Evolutionary conservation across 2,888 invertebrate species (phyloP), one percentile per base, ranked within the genome.

Genomic region (Conistra vaccinii): DNA sequence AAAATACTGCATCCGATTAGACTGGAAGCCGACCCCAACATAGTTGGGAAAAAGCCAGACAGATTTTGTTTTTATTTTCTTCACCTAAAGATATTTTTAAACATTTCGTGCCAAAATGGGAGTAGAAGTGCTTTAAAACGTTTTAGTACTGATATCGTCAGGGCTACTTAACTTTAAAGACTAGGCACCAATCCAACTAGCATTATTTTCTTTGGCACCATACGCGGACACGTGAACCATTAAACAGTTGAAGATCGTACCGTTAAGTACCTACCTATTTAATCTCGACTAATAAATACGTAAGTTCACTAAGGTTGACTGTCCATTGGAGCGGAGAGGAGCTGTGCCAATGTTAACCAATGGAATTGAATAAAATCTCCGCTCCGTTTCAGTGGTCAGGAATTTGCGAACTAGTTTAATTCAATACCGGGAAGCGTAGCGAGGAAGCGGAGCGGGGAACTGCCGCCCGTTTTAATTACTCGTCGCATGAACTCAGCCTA

Each of bases 141-240:
- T 71, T 70, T 69, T 26, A 70, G 6, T 32, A 35, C 55, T 23
- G 26, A 53, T 57, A 65, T 53, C 63, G 7, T 53, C 70, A 70
- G 26, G 61, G 39, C n/a, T 26, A n/a, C 32, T 62, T 61, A 51
- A 57, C 26, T 78, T 73, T 58, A 20, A 57, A 45, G 7, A 57
- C 42, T 78, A 72, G 78, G 79, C 79, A 67, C 10, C 23, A 53
- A 23, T 63, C 63, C 62, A 73, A 73, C 9, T 48, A 14, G 23
- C 3, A 53, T 69, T 63, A 12, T 68, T 73, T 51, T 63, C 45
- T 73, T 73, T 79, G 79, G 73, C 68, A 79, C 29, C 58, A 20
- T 42, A 23, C 58, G 32, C 7, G 20, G 53, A 39, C 73, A 65
- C 63, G 58, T 65, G 72, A 23, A 72, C 10, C n/a, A 61, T 60